Evolutionary conservation across 1,140 invertebrate genomes (phyloP), one percentile per base, ranked within the genome.

Genomic region (Cherax quadricarinatus): DNA sequence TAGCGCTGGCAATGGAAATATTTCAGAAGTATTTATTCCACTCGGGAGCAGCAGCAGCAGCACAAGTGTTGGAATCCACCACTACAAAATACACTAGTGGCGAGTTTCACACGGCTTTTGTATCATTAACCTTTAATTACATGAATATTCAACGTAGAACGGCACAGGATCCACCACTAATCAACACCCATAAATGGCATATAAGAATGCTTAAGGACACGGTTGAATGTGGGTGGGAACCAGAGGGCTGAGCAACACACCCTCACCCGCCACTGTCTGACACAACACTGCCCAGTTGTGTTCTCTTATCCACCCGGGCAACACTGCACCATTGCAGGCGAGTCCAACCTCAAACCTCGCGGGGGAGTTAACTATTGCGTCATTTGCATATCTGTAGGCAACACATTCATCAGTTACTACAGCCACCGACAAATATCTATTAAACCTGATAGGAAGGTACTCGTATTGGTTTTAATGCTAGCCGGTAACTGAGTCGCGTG

Each of bases 361-460:
- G 70, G 70, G 70, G 70, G 70, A 75, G 70, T 75, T 75, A 21
- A 10, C 70, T 75, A 30, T 75, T 75, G 70, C 70, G n/a, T 75
- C 70, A 75, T 75, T 30, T 75, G 21, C 70, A 75, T 75, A 24
- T 75, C 70, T 30, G 21, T 18, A 21, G 16, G 21, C 66, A 21
- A 70, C 21, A 70, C 66, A 70, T 57, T 14, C 53, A 14, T 57
- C 53, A 57, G 14, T 10, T 14, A 0, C 53, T 57, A 57, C 14
- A 57, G 53, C 14, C 53, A 57, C 53, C 14, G 53, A 7, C 53
- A 57, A 57, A 57, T 57, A 57, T 57, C 53, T 14, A 14, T 57
- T 57, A 10, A 57, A 57, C 53, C 53, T 1, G 53, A 4, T 57
- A 57, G 53, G 62, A 66, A 66, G 14, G 0, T 5, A 66, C 12